Base-by-base conservation (phyloP, 2,797 vertebrate species). In the Gorsachius magnificus region DNA sequence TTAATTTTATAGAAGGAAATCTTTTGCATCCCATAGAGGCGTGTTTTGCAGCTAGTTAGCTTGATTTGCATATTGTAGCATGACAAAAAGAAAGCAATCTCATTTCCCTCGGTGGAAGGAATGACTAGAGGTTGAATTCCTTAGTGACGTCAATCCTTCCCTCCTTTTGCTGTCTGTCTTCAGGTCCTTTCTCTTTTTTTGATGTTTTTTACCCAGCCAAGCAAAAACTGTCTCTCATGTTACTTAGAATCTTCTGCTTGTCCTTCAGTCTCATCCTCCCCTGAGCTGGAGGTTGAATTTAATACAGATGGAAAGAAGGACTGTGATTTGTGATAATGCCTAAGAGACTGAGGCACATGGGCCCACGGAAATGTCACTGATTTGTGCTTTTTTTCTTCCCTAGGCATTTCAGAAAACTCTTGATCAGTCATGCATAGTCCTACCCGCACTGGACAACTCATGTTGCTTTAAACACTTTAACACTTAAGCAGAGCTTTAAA, bases 1-100 rank as follows among this genome's bases (percentile, higher is more conserved):
- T 95, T 85, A 82, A 95, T 95, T 96, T 96, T 90, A 89, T 54
- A 86, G 88, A 90, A 82, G 53, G 72, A 95, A 88, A 89, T 78
- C 70, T 96, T 96, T 92, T 78, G 25, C 87, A 93, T 95, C 75
- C 90, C 89, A 43, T 90, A 94, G 81, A 88, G 89, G 36, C 29
- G 36, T 76, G 80, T 85, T 96, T 95, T 94, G 83, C 77, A 94
- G 75, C 58, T 93, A 94, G 83, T 90, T 92, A 83, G 72, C 88
- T 90, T 89, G 72, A 96, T 97, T 95, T 96, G 89, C 81, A 89
- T 97, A 95, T 61, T 45, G 45, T 69, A 48, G 66, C 33, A 5
- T 93, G 95, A 95, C 60, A 22, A 86, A 97, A 91, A 93, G n/a
- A 88, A 94, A 95, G 33, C 65, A 64, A 83, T 85, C 53, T 93